Evolutionary conservation across 2,797 vertebrate genomes (phyloP).

Genomic region (Poeciliopsis gracilis): DNA sequence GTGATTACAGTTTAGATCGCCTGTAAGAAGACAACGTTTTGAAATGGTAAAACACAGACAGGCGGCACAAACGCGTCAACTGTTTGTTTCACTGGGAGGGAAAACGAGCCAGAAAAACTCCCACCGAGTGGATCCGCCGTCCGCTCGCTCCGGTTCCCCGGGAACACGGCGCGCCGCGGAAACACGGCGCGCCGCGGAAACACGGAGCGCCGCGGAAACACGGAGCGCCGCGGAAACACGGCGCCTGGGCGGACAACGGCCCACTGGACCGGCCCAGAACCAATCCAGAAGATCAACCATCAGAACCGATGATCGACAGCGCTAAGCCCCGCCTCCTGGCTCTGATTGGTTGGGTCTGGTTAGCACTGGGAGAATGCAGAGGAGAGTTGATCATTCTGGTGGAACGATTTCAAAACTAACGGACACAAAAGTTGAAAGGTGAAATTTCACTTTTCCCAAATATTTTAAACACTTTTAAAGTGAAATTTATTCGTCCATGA

Average conservation of each 20-base stretch:
- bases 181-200: too few relatives aligned
- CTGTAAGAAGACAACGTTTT: conserved; percentile 78
- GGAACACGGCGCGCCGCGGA: too few relatives aligned
- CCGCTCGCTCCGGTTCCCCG: conserved; percentile 61
- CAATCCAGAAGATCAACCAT: too few relatives aligned
- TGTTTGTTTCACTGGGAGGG: conserved; percentile 81
- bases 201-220: too few relatives aligned
- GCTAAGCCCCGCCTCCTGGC: too few relatives aligned
- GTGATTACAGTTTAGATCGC: conserved; percentile 83
- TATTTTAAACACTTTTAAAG: background rate
- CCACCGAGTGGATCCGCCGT: conserved; percentile 55
- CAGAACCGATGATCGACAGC: too few relatives aligned
- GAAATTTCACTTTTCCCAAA: background rate
- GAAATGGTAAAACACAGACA: conserved; percentile 81
- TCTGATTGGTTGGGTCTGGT: too few relatives aligned
- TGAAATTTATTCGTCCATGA: background rate
- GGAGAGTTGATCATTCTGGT: too few relatives aligned
- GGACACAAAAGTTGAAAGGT: background rate
- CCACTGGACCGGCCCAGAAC: too few relatives aligned
- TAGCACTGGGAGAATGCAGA: too few relatives aligned
- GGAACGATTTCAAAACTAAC: background rate
- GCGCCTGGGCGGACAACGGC: too few relatives aligned
- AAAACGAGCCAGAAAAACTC: conserved; percentile 62
- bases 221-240: too few relatives aligned
- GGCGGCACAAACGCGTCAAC: conserved; percentile 78